A percentile compares a stretch with the other conserved stretches of the same genome.
Evolutionary conservation across 2,888 invertebrate species (phyloP).

Genomic region (Eremobia ochroleuca): DNA sequence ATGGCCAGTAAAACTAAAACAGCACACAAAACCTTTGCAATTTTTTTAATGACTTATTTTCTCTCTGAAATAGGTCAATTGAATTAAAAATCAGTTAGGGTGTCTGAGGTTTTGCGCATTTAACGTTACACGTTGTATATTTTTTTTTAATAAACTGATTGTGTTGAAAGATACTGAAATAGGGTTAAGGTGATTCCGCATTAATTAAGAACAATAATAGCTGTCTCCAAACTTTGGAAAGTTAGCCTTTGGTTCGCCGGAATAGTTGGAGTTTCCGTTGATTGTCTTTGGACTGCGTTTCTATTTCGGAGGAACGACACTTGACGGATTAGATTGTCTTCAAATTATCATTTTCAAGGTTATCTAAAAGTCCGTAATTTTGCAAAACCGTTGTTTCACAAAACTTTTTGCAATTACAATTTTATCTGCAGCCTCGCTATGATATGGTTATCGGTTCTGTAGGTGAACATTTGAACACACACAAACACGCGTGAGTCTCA

Average conservation of each 20-base stretch:
- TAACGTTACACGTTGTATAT: too few species aligned
- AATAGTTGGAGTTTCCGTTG: background rate
- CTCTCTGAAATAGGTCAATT: too few species aligned
- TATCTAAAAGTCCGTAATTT: background rate
- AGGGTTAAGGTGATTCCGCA: background rate
- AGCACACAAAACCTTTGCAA: too few species aligned
- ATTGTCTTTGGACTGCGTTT: conserved; percentile 5
- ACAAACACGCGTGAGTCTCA: conserved; percentile 47
- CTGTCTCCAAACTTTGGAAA: background rate
- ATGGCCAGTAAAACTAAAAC: too few species aligned
- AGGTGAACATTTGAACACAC: conserved; percentile 27
- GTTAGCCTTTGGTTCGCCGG: background rate
- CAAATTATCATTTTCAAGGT: background rate
- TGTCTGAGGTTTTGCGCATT: too few species aligned
- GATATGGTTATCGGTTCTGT: conserved; percentile 48
- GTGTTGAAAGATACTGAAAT: background rate
- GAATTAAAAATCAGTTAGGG: too few species aligned
- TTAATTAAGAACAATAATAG: background rate
- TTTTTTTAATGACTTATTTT: too few species aligned
- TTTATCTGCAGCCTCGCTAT: conserved; percentile 15
- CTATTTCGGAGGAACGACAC: background rate
- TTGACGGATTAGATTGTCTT: background rate
- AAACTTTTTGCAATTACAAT: conserved; percentile 6
- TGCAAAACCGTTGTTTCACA: background rate
- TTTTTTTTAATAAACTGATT: background rate